These are phyloP conservation scores for Steatornis caripensis DNA, from an alignment of 2,113 vertebrate species.

Conservation along the genomic window DNA sequence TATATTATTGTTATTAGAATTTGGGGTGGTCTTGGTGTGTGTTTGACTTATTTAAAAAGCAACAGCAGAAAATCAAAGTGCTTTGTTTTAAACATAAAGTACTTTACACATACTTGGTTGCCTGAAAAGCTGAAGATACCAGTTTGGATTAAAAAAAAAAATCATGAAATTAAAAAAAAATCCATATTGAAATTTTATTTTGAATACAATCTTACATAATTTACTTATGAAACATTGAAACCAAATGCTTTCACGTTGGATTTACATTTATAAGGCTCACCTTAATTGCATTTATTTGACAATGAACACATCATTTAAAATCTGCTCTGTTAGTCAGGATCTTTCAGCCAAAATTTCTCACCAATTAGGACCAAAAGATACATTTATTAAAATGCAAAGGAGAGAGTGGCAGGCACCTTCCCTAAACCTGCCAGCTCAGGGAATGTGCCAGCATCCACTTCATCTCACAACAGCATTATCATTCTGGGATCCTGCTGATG, in stretches of 20 bases:
- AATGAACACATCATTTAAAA: not conserved
- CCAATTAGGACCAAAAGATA: not conserved
- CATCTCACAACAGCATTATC: not conserved
- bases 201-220: not conserved
- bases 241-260: not conserved
- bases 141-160: not conserved
- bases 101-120: not conserved
- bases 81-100: not conserved
- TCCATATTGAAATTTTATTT: not conserved
- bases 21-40: accelerated
- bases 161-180: not conserved
- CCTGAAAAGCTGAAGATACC: not conserved
- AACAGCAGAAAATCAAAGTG: not conserved
- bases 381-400: not conserved
- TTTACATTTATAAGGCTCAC: not conserved
- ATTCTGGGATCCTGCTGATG: not conserved
- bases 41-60: not conserved
- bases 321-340: not conserved
- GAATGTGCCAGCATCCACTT: not conserved
- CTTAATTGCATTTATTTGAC: not conserved
- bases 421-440: not conserved
- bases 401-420: not conserved
- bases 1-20: not conserved
- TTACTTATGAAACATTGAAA: not conserved
- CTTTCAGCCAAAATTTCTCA: not conserved